These are phyloP conservation scores for Operophtera brumata DNA, from an alignment of 2,888 invertebrate genomes.

Conservation along the genomic window DNA sequence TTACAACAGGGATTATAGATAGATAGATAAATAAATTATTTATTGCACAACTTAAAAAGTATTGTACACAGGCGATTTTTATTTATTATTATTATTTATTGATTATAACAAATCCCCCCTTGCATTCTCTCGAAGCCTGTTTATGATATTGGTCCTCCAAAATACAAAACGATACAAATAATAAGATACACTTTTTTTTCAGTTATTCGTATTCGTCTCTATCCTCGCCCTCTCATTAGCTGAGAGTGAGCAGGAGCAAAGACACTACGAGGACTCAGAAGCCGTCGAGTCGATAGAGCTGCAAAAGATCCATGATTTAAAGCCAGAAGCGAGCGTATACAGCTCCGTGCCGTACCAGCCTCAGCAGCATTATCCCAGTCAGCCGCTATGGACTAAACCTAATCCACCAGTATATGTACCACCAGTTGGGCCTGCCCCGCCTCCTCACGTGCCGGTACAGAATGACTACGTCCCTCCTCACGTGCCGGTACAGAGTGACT, in stretches of 20 bases:
- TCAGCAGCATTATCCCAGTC: conserved; percentile 16
- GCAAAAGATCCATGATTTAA: conserved; percentile 45
- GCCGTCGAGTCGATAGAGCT: conserved; percentile 54
- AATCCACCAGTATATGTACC: conserved; percentile 18
- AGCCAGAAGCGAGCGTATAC: conserved; percentile 46
- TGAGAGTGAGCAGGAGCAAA: conserved; percentile 43
- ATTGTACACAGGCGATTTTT: too few relatives aligned
- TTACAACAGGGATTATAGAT: too few relatives aligned
- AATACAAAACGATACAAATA: neutral
- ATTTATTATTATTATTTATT: too few relatives aligned
- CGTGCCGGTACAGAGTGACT: conserved; percentile 35
- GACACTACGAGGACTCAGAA: conserved; percentile 52
- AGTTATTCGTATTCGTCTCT: conserved; percentile 57
- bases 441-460: conserved; percentile 27
- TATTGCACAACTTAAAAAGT: too few relatives aligned
- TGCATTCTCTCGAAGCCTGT: too few relatives aligned
- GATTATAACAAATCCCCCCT: too few relatives aligned
- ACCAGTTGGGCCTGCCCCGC: neutral
- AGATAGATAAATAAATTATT: too few relatives aligned
- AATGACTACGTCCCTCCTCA: conserved; percentile 34
- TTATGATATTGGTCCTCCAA: too few relatives aligned
- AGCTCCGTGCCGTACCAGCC: conserved; percentile 46
- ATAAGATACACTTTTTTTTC: conserved; percentile 27
- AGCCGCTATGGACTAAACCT: conserved; percentile 27
- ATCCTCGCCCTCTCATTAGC: conserved; percentile 60